These are phyloP conservation scores for Atlantisia rogersi DNA, from an alignment of 2,113 vertebrate genomes.

Conservation along the genomic window DNA sequence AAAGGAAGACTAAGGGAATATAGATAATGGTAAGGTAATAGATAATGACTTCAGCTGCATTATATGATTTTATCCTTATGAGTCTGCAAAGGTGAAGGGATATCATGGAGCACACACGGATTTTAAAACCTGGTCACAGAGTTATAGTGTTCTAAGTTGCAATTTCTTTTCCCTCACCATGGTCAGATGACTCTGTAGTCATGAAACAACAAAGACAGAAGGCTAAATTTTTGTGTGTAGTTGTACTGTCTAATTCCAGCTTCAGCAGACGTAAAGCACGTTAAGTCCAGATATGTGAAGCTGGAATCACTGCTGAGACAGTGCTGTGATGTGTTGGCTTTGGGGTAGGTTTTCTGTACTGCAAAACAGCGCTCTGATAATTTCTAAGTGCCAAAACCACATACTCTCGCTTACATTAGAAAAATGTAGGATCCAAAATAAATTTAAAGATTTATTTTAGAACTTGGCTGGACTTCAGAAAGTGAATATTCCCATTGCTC, in stretches of 20 bases:
- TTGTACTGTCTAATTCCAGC: background rate
- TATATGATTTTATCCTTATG: background rate
- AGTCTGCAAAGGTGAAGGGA: background rate
- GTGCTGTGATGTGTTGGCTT: background rate
- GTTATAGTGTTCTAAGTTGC: background rate
- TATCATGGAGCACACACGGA: background rate
- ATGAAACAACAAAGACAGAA: background rate
- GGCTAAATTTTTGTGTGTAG: background rate
- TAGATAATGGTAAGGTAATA: background rate
- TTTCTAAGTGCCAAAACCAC: background rate
- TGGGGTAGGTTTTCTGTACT: background rate
- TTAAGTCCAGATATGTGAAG: background rate
- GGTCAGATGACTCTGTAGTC: background rate
- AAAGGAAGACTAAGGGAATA: slow-evolving; percentile 37
- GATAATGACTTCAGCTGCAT: slow-evolving; percentile 8
- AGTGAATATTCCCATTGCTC: background rate
- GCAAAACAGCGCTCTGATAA: background rate
- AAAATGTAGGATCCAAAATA: background rate
- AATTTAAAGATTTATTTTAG: background rate
- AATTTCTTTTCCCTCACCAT: background rate
- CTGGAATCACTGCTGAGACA: background rate
- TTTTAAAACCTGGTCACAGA: background rate
- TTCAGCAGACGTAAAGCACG: background rate
- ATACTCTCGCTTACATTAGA: background rate
- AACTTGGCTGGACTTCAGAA: background rate